These are phyloP conservation scores for Piprites chloris DNA, from an alignment of 2,113 vertebrate species.

Conservation along the genomic window DNA sequence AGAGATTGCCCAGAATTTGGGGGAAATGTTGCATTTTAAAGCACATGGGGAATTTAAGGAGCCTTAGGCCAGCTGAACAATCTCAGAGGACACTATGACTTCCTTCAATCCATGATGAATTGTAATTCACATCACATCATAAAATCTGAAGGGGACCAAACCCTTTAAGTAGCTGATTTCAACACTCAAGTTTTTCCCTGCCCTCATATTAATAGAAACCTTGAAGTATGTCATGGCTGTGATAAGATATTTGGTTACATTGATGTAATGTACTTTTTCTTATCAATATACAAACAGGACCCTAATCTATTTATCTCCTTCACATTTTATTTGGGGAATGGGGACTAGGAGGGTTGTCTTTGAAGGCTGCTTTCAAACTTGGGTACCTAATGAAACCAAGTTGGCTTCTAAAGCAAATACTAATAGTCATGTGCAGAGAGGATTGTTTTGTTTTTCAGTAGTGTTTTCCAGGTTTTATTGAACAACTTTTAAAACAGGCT, in stretches of 20 bases:
- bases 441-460: not conserved
- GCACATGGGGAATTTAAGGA: not conserved
- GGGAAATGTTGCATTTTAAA: not conserved
- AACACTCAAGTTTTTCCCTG: not conserved
- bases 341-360: not conserved
- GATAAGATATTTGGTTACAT: slow-evolving; percentile 45
- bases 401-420: not conserved
- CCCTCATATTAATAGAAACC: slow-evolving; percentile 27
- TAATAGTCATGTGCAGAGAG: not conserved
- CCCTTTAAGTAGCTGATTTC: slow-evolving; percentile 4
- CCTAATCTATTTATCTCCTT: slow-evolving; percentile 55
- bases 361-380: slow-evolving; percentile 41
- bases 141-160: not conserved
- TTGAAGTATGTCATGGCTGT: not conserved
- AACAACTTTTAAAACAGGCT: not conserved
- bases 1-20: not conserved
- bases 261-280: slow-evolving; percentile 50
- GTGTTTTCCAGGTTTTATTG: not conserved
- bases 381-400: not conserved
- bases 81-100: not conserved
- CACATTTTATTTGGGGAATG: slow-evolving; percentile 38
- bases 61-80: not conserved
- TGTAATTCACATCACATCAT: not conserved
- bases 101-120: not conserved
- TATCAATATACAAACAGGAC: slow-evolving; percentile 45